Percentiles rank a stretch among this genome's conserved stretches.
These are phyloP conservation scores for Camarhynchus parvulus DNA, from an alignment of 2,113 vertebrate species.

Conservation along the genomic window DNA sequence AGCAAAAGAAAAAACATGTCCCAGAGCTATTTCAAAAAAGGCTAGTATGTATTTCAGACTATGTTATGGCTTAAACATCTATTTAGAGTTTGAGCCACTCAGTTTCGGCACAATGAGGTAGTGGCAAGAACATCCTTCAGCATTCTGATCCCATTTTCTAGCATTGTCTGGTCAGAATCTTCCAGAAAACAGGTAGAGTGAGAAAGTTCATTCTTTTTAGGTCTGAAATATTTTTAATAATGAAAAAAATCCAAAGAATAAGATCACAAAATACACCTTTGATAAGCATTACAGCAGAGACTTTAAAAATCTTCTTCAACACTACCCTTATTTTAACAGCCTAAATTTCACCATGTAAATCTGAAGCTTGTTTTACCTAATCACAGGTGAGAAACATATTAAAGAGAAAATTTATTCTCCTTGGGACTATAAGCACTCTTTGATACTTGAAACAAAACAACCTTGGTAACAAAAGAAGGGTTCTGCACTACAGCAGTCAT, in stretches of 20 bases:
- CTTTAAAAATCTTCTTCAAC: neutral
- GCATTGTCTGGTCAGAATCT: neutral
- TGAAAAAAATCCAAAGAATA: neutral
- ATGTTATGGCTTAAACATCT: neutral
- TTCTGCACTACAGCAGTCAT: neutral
- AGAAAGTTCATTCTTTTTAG: neutral
- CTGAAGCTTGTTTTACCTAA: neutral
- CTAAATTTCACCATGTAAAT: neutral
- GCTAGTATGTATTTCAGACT: neutral
- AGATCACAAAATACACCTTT: neutral
- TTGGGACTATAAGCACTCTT: neutral
- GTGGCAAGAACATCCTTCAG: neutral
- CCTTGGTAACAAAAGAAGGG: neutral
- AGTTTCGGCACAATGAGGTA: neutral
- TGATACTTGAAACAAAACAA: neutral
- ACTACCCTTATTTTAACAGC: neutral
- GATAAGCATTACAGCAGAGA: neutral
- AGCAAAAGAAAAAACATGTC: neutral
- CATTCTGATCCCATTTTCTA: neutral
- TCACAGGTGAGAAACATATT: neutral
- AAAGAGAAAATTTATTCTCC: neutral
- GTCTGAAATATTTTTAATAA: neutral
- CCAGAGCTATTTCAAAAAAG: neutral
- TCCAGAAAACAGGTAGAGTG: neutral
- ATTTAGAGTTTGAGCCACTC: neutral